phyloP scores from a whole-genome alignment of 1,140 invertebrate genomes.

The Diabrotica virgifera region DNA sequence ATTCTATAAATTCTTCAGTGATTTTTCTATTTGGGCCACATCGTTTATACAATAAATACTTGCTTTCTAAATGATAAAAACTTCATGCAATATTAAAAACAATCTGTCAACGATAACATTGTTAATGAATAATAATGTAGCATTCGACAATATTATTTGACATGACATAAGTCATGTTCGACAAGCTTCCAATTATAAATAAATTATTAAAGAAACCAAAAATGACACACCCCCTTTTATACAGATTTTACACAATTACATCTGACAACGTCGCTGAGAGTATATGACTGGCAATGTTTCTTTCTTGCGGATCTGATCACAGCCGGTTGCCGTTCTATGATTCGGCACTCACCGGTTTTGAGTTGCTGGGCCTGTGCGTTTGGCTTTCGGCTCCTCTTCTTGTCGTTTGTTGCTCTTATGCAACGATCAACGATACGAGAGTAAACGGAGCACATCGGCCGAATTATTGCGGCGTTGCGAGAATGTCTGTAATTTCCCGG shows the following conservation, averaged over 20 bases:
- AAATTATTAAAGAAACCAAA: too few species aligned
- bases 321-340: constrained; percentile 9
- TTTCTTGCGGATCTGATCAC: constrained; percentile 6
- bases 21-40: too few species aligned
- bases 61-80: too few species aligned
- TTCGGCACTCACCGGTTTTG: constrained; percentile 1
- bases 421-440: constrained; percentile 15
- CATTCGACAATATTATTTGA: too few species aligned
- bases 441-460: constrained; percentile 14
- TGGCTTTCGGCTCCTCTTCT: constrained; percentile 9
- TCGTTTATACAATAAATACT: too few species aligned
- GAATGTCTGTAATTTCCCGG: not conserved
- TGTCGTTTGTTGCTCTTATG: constrained; percentile 9
- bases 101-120: too few species aligned
- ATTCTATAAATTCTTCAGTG: too few species aligned
- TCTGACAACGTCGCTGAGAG: not conserved
- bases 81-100: too few species aligned
- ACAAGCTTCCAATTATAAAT: too few species aligned
- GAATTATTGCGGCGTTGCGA: constrained; percentile 6
- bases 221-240: too few species aligned
- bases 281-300: not conserved
- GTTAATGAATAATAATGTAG: too few species aligned
- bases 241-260: not conserved
- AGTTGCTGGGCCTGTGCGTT: not conserved
- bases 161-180: too few species aligned